A percentile compares a stretch with the other conserved stretches of the same genome.
Evolutionary conservation across 2,888 invertebrate genomes (phyloP).

Genomic region (Merodon equestris): DNA sequence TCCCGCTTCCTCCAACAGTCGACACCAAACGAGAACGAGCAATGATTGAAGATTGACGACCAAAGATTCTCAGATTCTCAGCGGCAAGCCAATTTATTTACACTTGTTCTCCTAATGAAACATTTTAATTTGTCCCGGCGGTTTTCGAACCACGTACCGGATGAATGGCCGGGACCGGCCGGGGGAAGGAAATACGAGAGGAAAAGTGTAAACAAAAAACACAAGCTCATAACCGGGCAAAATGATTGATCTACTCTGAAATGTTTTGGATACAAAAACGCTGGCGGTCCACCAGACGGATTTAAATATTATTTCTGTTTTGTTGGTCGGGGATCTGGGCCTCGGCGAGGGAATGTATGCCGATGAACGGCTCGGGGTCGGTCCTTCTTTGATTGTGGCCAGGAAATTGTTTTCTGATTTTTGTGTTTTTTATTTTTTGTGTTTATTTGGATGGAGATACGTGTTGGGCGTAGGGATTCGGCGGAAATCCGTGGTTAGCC

Average conservation of each 20-base stretch:
- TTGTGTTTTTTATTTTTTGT: conserved; percentile 13
- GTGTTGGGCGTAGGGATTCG: conserved; percentile 14
- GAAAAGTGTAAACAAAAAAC: conserved; percentile 60
- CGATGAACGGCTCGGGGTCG: conserved; percentile 46
- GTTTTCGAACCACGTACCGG: conserved; percentile 24
- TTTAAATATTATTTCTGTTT: conserved; percentile 58
- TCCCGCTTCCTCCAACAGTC: too few species aligned
- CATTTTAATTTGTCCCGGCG: conserved; percentile 54
- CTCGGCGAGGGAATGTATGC: too few species aligned
- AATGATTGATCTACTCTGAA: conserved; percentile 68
- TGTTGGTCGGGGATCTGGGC: conserved; percentile 26
- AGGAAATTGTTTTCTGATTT: conserved; percentile 53
- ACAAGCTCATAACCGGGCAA: conserved; percentile 58
- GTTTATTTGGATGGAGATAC: conserved; percentile 58
- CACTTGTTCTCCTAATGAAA: conserved; percentile 61
- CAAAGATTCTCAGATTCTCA: conserved; percentile 30
- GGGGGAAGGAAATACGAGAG: conserved; percentile 24
- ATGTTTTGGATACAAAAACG: conserved; percentile 65
- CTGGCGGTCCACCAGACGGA: conserved; percentile 62
- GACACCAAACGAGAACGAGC: neutral
- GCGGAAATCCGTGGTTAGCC: conserved; percentile 49
- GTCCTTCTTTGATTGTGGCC: conserved; percentile 62
- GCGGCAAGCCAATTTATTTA: conserved; percentile 67
- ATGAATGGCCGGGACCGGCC: neutral
- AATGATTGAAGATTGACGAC: conserved; percentile 18